Evolutionary conservation across 2,888 invertebrate genomes (phyloP).

Genomic region (Rhaphigaster nebulosa): DNA sequence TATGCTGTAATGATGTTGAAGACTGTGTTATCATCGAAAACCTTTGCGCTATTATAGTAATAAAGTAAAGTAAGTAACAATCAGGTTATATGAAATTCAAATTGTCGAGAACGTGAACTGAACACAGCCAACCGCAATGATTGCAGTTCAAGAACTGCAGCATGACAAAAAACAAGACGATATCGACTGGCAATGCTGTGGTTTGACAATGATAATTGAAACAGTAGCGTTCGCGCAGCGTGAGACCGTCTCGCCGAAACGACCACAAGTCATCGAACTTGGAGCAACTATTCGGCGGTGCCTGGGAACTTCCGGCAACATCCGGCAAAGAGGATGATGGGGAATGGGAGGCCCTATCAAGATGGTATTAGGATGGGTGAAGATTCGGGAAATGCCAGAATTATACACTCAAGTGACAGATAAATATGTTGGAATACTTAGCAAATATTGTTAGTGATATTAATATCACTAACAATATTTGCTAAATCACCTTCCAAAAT

Average conservation of each 20-base stretch:
- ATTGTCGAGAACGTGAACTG: not conserved
- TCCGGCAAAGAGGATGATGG: not conserved
- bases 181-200: not conserved
- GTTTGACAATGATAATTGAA: constrained; percentile 42
- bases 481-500: too few relatives aligned
- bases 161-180: not conserved
- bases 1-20: too few relatives aligned
- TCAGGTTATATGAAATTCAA: too few relatives aligned
- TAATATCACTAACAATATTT: too few relatives aligned
- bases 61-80: too few relatives aligned
- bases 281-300: not conserved
- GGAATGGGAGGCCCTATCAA: not conserved
- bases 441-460: too few relatives aligned
- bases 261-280: constrained; percentile 46
- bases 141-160: not conserved
- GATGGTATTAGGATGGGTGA: not conserved
- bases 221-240: not conserved
- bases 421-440: not conserved
- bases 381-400: not conserved
- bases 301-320: constrained; percentile 28
- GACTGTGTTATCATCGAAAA: too few relatives aligned
- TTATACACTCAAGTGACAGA: not conserved
- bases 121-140: not conserved
- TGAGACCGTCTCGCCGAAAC: not conserved
- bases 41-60: too few relatives aligned